Conservation (phyloP, 2,797 vertebrate species). For the Gymnocypris eckloni region DNA sequence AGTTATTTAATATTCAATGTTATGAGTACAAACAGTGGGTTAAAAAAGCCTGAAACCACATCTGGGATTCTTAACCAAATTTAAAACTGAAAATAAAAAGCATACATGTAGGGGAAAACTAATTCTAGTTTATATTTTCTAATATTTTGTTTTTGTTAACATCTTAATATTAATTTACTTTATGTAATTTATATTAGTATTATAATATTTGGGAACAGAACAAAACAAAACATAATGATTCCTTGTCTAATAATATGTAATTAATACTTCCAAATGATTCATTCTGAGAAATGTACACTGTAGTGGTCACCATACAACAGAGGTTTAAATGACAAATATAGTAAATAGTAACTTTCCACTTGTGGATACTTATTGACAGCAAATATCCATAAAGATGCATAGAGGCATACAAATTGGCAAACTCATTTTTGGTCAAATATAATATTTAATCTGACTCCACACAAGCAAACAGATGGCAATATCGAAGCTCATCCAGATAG, state of each 20-base stretch:
- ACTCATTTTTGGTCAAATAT: not conserved
- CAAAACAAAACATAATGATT: not conserved
- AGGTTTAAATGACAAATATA: not conserved
- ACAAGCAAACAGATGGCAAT: slow-evolving; percentile 24
- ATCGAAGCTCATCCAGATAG: slow-evolving; percentile 14
- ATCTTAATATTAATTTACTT: not conserved
- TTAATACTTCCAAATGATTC: not conserved
- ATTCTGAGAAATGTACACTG: not conserved
- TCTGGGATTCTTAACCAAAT: not conserved
- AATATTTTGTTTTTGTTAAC: not conserved
- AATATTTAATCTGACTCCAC: slow-evolving; percentile 9
- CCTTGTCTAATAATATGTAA: not conserved
- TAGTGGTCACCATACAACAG: not conserved
- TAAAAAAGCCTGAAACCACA: not conserved
- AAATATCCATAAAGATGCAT: not conserved
- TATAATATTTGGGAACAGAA: not conserved
- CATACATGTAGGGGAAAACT: not conserved
- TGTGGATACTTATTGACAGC: not conserved
- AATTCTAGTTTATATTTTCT: not conserved
- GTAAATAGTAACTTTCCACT: not conserved
- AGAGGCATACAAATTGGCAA: not conserved
- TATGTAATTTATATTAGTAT: not conserved
- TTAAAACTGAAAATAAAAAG: not conserved
- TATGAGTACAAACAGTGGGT: not conserved
- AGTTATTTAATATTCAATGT: not conserved